Conservation (phyloP, 2,113 vertebrate genomes). For the Oncorhynchus kisutch region DNA sequence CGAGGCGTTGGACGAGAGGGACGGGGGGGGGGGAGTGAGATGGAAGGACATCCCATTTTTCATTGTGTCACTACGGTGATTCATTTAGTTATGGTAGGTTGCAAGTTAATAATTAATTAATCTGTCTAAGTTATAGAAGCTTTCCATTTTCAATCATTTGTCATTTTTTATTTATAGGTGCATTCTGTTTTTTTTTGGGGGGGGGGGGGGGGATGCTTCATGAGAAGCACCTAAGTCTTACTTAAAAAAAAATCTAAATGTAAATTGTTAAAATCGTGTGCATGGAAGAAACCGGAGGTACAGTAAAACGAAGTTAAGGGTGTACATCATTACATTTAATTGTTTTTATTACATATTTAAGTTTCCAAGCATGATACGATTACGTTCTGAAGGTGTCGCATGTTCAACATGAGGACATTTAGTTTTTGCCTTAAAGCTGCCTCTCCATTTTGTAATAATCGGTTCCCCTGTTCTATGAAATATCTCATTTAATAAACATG, state of each 20-base stretch:
- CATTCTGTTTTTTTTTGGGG: conserved; percentile 74
- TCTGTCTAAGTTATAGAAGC: conserved; percentile 70
- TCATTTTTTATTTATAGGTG: conserved; percentile 81
- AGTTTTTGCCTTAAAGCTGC: conserved; percentile 79
- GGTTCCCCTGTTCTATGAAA: conserved; percentile 87
- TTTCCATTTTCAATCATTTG: conserved; percentile 77
- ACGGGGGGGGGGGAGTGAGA: too few species aligned
- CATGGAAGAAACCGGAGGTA: conserved; percentile 90
- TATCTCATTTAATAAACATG: conserved; percentile 81
- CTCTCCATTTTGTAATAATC: conserved; percentile 87
- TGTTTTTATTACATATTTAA: conserved; percentile 86
- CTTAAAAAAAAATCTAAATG: conserved; percentile 72
- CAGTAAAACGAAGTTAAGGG: conserved; percentile 85
- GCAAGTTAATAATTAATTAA: conserved; percentile 54
- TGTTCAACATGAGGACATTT: conserved; percentile 88
- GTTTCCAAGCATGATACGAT: conserved; percentile 90
- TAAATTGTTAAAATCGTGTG: conserved; percentile 83
- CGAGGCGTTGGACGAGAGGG: conserved; percentile 73
- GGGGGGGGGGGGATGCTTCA: conserved; percentile 82
- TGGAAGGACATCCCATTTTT: conserved; percentile 71
- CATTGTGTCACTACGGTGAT: conserved; percentile 83
- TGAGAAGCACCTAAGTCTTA: conserved; percentile 93
- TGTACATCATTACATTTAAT: conserved; percentile 80
- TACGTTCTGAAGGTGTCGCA: conserved; percentile 89
- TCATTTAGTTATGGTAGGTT: conserved; percentile 71